Percentiles rank a stretch among this genome's conserved stretches.
phyloP scores from a whole-genome alignment of 2,888 invertebrate species.

The Cepaea hortensis region DNA sequence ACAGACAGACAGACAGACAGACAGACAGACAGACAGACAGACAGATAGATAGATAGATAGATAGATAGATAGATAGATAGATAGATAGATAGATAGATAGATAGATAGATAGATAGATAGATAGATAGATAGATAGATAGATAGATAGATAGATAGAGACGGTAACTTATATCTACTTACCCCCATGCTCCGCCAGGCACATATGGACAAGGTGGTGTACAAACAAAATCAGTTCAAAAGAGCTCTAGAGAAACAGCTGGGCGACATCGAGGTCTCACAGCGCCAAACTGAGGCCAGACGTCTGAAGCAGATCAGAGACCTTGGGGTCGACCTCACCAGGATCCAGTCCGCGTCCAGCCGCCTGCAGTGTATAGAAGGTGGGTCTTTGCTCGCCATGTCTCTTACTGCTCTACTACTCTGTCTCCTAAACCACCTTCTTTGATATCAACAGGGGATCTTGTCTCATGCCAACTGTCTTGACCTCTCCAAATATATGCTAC shows the following conservation, averaged over 20 bases:
- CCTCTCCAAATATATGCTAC: no score
- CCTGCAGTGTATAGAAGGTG: constrained; percentile 1
- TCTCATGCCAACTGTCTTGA: no score
- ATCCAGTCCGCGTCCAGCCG: constrained; percentile 15
- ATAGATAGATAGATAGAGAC: neutral
- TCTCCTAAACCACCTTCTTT: no score
- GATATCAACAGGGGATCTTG: no score
- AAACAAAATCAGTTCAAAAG: constrained; percentile 32
- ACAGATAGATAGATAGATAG: neutral
- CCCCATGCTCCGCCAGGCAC: neutral
- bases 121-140: neutral
- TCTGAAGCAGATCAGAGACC: neutral
- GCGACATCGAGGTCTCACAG: constrained; percentile 27
- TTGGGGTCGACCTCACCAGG: constrained; percentile 29
- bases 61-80: neutral
- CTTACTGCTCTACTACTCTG: no score
- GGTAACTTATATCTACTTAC: neutral
- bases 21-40: neutral
- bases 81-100: neutral
- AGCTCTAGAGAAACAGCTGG: constrained; percentile 40
- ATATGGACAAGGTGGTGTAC: constrained; percentile 42
- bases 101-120: neutral
- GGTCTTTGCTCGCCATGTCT: neutral
- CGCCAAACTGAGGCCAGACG: constrained; percentile 16
- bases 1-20: neutral